phyloP scores from a whole-genome alignment of 2,797 vertebrate species.

The Sus cebifrons region DNA sequence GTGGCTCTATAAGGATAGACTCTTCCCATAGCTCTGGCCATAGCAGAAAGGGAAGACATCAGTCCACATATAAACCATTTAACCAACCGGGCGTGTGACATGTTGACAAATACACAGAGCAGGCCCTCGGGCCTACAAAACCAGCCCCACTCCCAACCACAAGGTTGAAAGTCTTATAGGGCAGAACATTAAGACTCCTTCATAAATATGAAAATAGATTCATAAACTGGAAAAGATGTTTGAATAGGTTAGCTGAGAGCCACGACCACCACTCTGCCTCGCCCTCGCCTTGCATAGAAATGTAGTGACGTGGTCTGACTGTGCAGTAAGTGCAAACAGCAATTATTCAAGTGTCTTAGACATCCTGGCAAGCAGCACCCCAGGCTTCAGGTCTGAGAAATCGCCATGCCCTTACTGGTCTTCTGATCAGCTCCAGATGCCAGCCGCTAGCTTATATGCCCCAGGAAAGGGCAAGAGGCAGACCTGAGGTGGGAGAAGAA shows the following conservation, averaged over 20 bases:
- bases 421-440: conserved; percentile 60
- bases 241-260: conserved; percentile 91
- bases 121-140: conserved; percentile 81
- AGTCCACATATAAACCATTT: conserved; percentile 77
- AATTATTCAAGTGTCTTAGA: conserved; percentile 93
- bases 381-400: conserved; percentile 75
- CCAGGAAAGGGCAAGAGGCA: conserved; percentile 51
- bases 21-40: conserved; percentile 87
- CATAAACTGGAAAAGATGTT: conserved; percentile 91
- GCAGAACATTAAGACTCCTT: conserved; percentile 95
- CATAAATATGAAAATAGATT: conserved; percentile 98
- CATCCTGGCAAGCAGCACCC: conserved; percentile 90
- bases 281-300: conserved; percentile 95
- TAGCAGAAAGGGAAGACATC: conserved; percentile 76
- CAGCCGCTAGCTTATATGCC: conserved; percentile 63
- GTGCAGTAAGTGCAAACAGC: conserved; percentile 92
- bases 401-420: not conserved
- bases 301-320: conserved; percentile 93
- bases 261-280: conserved; percentile 70
- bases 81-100: conserved; percentile 66
- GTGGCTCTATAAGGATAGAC: conserved; percentile 89
- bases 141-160: conserved; percentile 89
- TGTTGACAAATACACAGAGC: conserved; percentile 75
- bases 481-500: conserved; percentile 46
- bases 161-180: conserved; percentile 91